These are phyloP conservation scores for Psittacula echo DNA, from an alignment of 2,797 vertebrate genomes.

Conservation along the genomic window DNA sequence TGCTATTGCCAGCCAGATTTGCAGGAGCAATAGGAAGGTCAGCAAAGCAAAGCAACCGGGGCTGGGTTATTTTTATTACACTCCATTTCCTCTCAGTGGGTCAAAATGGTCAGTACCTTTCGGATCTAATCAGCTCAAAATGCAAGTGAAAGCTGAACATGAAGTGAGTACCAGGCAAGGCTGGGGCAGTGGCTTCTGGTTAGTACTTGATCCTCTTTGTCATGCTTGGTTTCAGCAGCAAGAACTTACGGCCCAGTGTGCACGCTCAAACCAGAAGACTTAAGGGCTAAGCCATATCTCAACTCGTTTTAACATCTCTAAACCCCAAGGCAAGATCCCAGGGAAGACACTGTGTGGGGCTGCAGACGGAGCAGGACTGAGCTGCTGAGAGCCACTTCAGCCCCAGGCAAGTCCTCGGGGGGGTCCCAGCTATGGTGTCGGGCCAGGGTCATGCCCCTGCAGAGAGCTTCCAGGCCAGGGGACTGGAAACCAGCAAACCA, in stretches of 20 bases:
- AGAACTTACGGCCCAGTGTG: accelerated
- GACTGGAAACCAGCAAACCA: not conserved
- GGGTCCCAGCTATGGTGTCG: accelerated
- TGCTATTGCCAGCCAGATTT: not conserved
- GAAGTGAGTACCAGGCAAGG: not conserved
- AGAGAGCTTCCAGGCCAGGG: not conserved
- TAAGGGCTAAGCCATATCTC: not conserved
- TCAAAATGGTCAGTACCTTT: not conserved
- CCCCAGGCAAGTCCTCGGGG: accelerated
- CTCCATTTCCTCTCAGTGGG: not conserved
- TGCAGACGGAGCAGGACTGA: not conserved
- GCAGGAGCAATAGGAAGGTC: not conserved
- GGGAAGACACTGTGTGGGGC: not conserved
- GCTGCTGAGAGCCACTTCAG: not conserved
- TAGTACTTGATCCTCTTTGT: not conserved
- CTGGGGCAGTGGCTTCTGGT: not conserved
- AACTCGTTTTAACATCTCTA: not conserved
- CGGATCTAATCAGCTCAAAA: not conserved
- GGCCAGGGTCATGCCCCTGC: accelerated
- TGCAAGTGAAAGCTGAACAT: not conserved
- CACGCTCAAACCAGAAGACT: not conserved
- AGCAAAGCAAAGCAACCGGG: not conserved
- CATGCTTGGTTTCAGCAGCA: not conserved
- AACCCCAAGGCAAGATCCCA: not conserved
- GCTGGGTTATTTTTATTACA: not conserved